These are phyloP conservation scores for Actinemys pallida DNA, from an alignment of 2,113 vertebrate species.

Conservation along the genomic window DNA sequence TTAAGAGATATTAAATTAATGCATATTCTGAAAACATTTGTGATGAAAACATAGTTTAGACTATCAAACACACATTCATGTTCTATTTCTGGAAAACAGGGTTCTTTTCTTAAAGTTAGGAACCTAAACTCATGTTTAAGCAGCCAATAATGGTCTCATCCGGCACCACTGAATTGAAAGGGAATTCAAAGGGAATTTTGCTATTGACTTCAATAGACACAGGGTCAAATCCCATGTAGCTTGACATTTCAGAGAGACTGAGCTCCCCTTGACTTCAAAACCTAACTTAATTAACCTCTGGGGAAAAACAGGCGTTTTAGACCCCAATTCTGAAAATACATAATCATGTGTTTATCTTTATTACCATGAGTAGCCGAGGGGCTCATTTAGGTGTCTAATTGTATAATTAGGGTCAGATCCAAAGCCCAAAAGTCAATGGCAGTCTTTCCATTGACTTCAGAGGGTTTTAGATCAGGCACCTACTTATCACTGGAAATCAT, in stretches of 20 bases:
- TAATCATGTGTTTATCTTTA: rapidly evolving
- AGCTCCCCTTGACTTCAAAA: background rate
- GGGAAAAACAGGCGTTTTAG: background rate
- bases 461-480: background rate
- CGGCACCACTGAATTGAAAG: background rate
- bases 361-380: background rate
- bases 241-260: background rate
- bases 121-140: background rate
- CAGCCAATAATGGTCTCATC: background rate
- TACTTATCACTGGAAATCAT: background rate
- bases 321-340: rapidly evolving
- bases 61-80: background rate
- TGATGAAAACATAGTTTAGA: background rate
- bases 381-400: background rate
- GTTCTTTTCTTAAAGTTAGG: background rate
- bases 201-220: background rate
- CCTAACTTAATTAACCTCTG: background rate
- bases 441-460: background rate
- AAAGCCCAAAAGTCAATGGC: background rate
- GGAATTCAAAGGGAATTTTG: background rate
- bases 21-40: background rate
- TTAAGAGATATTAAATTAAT: background rate
- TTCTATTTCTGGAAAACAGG: background rate
- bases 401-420: background rate
- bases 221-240: background rate